phyloP scores from a whole-genome alignment of 2,888 invertebrate species.

The Carpatolechia fugitivella region DNA sequence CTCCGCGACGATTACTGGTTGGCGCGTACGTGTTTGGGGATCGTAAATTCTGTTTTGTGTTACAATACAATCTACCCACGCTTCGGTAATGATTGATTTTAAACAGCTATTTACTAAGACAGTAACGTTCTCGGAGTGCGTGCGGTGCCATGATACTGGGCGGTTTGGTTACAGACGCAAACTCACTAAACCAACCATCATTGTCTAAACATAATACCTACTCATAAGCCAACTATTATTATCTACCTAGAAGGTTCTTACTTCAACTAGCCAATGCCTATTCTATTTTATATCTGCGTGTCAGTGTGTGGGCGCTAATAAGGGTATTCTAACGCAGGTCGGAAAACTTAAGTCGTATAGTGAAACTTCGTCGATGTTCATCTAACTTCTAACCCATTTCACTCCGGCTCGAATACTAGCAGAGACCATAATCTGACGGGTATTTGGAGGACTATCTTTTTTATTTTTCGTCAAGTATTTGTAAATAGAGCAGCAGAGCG shows the following conservation, averaged over 20 bases:
- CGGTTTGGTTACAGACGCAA: not conserved
- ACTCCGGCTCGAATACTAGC: conserved; percentile 35
- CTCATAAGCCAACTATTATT: not conserved
- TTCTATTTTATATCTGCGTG: not conserved
- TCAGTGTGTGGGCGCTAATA: conserved; percentile 5
- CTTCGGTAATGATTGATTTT: conserved; percentile 46
- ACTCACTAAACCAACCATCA: not conserved
- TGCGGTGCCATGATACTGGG: not conserved
- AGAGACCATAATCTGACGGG: conserved; percentile 43
- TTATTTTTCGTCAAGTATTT: conserved; percentile 52
- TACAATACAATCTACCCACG: conserved; percentile 48
- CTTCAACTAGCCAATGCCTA: not conserved
- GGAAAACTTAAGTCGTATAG: conserved; percentile 49
- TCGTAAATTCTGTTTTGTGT: conserved; percentile 64
- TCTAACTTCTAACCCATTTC: conserved; percentile 51
- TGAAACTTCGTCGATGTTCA: conserved; percentile 46
- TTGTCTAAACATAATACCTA: not conserved
- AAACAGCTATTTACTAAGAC: conserved; percentile 28
- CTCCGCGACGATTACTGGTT: conserved; percentile 39
- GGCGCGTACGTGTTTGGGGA: conserved; percentile 38
- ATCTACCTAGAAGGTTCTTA: not conserved
- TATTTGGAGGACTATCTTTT: conserved; percentile 44
- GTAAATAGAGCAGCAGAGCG: conserved; percentile 66
- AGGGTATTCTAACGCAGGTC: conserved; percentile 20
- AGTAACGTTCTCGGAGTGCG: not conserved